A percentile compares a stretch with the other conserved stretches of the same genome.
These are phyloP conservation scores for Motacilla tschutschensis DNA, from an alignment of 2,113 vertebrate genomes.

Conservation along the genomic window DNA sequence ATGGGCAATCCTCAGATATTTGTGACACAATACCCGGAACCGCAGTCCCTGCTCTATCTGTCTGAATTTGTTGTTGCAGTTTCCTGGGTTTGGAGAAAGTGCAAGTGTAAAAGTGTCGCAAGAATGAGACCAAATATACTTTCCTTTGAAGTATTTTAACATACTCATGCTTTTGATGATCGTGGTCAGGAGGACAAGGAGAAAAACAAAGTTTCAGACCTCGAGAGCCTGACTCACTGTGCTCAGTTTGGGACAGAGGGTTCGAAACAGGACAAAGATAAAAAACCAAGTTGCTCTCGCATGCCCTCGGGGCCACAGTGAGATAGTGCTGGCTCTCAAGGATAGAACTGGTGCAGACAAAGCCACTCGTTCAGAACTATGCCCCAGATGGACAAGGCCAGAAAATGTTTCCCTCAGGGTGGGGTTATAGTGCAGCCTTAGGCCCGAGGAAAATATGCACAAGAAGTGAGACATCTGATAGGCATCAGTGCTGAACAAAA, in stretches of 20 bases:
- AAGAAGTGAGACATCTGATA: background rate
- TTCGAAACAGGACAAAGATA: background rate
- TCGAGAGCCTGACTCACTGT: background rate
- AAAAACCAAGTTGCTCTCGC: background rate
- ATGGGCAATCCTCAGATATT: background rate
- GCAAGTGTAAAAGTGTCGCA: background rate
- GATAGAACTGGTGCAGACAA: background rate
- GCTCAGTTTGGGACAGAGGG: background rate
- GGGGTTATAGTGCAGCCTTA: background rate
- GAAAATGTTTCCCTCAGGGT: background rate
- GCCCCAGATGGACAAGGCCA: background rate
- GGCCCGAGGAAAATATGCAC: background rate
- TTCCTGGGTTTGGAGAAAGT: background rate
- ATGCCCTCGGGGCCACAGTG: background rate
- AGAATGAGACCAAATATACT: background rate
- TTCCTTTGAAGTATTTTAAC: background rate
- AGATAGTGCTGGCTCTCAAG: rapidly evolving
- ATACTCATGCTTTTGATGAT: background rate
- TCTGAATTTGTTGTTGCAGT: background rate
- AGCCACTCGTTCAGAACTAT: background rate
- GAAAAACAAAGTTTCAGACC: background rate
- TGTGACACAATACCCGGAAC: background rate
- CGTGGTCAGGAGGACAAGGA: background rate
- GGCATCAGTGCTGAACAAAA: background rate
- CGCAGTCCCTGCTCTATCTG: background rate